Conservation (phyloP, 2,113 vertebrate genomes). For the Perccottus glenii region DNA sequence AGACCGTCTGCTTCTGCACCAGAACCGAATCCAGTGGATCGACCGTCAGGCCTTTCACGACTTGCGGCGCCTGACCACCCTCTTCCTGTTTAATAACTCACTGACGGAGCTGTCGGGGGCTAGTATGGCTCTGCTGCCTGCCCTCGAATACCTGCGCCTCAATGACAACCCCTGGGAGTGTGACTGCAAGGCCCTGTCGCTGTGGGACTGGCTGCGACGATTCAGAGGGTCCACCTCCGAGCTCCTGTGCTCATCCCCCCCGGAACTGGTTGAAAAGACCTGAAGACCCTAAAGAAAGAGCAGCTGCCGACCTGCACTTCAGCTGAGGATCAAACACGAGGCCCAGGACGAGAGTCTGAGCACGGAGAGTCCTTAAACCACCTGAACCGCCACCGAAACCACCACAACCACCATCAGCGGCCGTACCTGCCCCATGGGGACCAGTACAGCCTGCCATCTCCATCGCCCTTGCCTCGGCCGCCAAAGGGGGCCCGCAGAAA, state of each 20-base stretch:
- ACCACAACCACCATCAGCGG: constrained; percentile 73
- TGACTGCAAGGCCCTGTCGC: constrained; percentile 88
- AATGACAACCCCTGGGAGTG: constrained; percentile 97
- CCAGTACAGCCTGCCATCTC: constrained; percentile 72
- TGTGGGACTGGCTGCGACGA: constrained; percentile 94
- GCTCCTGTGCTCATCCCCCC: constrained; percentile 83
- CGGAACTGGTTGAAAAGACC: constrained; percentile 81
- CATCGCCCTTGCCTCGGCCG: constrained; percentile 69
- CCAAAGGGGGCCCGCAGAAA: constrained; percentile 81
- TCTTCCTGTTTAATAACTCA: constrained; percentile 97
- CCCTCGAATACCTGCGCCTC: constrained; percentile 94
- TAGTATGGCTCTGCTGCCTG: constrained; percentile 85
- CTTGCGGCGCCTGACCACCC: constrained; percentile 90
- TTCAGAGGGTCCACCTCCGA: constrained; percentile 93
- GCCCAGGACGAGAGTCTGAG: constrained; percentile 78
- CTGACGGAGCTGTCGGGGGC: constrained; percentile 88
- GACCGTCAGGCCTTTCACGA: constrained; percentile 92
- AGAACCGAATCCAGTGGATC: constrained; percentile 94
- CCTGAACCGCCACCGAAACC: constrained; percentile 72
- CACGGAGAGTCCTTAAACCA: constrained; percentile 82
- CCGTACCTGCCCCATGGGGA: constrained; percentile 77
- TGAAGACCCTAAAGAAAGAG: constrained; percentile 87
- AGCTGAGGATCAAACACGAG: constrained; percentile 70
- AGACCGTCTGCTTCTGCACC: constrained; percentile 94
- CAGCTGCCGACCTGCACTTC: constrained; percentile 84